Evolutionary conservation across 1,140 invertebrate species (phyloP), one percentile per base, ranked within the genome.

Genomic region (Drosophila pandora): DNA sequence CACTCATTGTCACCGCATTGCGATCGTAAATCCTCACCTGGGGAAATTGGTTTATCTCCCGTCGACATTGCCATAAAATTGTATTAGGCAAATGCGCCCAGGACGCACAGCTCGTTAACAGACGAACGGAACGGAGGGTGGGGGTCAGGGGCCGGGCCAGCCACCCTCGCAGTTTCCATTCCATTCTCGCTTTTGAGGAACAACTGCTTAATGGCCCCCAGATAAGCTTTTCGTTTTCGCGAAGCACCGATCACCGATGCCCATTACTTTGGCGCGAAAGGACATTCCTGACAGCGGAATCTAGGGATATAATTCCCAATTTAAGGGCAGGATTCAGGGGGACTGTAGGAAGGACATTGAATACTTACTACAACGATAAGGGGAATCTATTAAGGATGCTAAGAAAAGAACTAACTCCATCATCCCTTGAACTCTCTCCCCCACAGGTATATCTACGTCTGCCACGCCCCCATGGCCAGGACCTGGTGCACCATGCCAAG

Each of bases 401-500:
- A 17, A 17, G 17, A 17, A 17, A 17, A 17, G 25, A 28, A 28
- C 6, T 28, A 28, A 28, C 25, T 28, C 25, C 25, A 28, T 6
- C 25, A 28, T 6, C 10, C 1, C 8, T 34, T 34, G 9, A 10
- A 34, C 32, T 2, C 8, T 10, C 8, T 34, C 32, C 9, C 32
- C 34, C 34, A 0, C 76, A 92, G 91, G 64, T 98, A 98, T 92
- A 97, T 98, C 65, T 98, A 97, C 92, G 96, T 98, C 0, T 98
- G 97, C 83, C 97, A 98, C 91, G 96, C 96, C 2, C 95, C 96
- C 1, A 94, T 96, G 61, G 97, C 97, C 0, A 93, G 94, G 65
- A 96, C 94, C 22, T 97, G 96, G 95, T 98, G 97, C 91, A 98
- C 97, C 0, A 95, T 97, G 93, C 94, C 95, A 0, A 94, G 95